Percentiles rank a stretch among this genome's conserved stretches.
Conservation (phyloP, 2,797 vertebrate species). For the Neosalanx taihuensis region DNA sequence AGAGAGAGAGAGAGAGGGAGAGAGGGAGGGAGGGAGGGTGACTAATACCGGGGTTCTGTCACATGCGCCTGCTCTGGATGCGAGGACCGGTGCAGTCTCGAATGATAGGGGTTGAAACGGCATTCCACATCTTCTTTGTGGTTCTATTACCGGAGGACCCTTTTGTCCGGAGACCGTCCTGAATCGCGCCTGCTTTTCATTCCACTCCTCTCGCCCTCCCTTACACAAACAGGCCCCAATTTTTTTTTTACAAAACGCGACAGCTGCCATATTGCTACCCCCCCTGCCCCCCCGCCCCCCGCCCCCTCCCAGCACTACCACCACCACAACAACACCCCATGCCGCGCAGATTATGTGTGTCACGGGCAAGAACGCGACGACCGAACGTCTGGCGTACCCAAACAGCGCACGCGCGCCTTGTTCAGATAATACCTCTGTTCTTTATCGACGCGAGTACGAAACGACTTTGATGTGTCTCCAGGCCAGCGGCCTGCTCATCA, state of each 20-base stretch:
- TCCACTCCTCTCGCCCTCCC: slow-evolving; percentile 3
- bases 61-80: neutral
- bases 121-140: neutral
- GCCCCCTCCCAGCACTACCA: too few relatives aligned
- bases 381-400: too few relatives aligned
- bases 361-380: too few relatives aligned
- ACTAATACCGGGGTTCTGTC: neutral
- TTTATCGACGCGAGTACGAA: too few relatives aligned
- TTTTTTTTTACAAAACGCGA: too few relatives aligned
- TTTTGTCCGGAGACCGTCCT: neutral
- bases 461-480: neutral
- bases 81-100: too few relatives aligned
- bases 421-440: too few relatives aligned
- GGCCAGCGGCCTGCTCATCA: neutral
- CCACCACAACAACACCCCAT: too few relatives aligned
- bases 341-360: too few relatives aligned
- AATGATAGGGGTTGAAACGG: too few relatives aligned
- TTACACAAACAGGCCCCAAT: slow-evolving; percentile 35
- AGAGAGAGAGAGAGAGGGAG: neutral
- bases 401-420: too few relatives aligned
- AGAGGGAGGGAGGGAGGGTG: neutral
- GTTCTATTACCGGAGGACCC: neutral
- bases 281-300: too few relatives aligned
- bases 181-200: neutral
- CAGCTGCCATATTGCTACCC: slow-evolving; percentile 46